phyloP scores from a whole-genome alignment of 1,140 invertebrate genomes.

The Drosophila guanche region DNA sequence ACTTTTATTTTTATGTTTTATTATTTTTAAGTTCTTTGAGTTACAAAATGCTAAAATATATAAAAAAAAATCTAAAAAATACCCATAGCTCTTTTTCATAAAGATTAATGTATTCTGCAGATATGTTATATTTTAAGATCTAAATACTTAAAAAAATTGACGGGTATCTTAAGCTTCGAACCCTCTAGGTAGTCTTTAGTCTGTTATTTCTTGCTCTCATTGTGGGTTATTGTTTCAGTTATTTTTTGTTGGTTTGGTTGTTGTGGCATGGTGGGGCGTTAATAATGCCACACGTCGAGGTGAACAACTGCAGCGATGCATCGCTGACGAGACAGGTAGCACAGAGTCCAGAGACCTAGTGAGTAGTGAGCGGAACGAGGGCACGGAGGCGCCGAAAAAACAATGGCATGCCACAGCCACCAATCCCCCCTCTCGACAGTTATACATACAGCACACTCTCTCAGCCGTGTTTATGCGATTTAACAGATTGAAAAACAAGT shows the following conservation, averaged over 20 bases:
- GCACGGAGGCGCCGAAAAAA: not conserved
- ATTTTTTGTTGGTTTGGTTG: slow-evolving; percentile 13
- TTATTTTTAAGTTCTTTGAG: too few species aligned
- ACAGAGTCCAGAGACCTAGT: slow-evolving; percentile 18
- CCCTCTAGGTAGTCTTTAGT: too few species aligned
- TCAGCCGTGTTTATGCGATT: slow-evolving; percentile 37
- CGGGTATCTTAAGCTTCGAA: too few species aligned
- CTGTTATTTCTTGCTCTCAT: too few species aligned
- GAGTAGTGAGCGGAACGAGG: too few species aligned
- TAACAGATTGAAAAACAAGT: slow-evolving; percentile 62
- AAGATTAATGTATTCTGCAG: too few species aligned
- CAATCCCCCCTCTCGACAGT: not conserved
- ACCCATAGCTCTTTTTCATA: too few species aligned
- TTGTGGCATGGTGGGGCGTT: slow-evolving; percentile 28
- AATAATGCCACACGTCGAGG: slow-evolving; percentile 44
- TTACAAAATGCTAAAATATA: too few species aligned
- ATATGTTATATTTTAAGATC: too few species aligned
- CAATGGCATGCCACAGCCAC: not conserved
- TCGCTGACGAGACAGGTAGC: slow-evolving; percentile 49
- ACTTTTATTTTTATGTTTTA: too few species aligned
- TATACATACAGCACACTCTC: slow-evolving; percentile 5
- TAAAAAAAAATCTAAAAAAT: too few species aligned
- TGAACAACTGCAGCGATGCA: slow-evolving; percentile 53
- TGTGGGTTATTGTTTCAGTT: not conserved
- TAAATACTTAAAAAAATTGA: too few species aligned